Conservation (phyloP, 2,797 vertebrate genomes). For the Discoglossus pictus region DNA sequence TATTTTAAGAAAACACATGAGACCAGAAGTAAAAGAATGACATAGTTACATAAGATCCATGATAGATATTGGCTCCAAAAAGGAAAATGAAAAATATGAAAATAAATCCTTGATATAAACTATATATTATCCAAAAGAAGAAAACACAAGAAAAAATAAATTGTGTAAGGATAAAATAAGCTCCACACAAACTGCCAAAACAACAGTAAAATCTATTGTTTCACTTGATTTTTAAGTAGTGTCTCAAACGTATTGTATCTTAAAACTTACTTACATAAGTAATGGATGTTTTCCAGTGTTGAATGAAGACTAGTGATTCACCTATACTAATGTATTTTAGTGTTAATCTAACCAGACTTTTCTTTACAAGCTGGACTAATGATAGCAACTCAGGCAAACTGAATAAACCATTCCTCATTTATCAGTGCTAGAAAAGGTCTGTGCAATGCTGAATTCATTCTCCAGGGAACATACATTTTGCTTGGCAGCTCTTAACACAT, state of each 20-base stretch:
- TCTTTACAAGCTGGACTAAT: constrained; percentile 1
- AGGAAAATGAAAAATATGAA: too few relatives aligned
- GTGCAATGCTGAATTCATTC: constrained; percentile 8
- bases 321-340: not conserved
- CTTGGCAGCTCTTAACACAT: constrained; percentile 4
- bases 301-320: not conserved
- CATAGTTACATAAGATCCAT: too few relatives aligned
- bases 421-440: constrained; percentile 11
- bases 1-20: too few relatives aligned
- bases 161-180: too few relatives aligned
- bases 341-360: not conserved
- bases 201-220: not conserved
- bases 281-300: not conserved
- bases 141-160: too few relatives aligned
- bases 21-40: too few relatives aligned
- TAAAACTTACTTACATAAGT: not conserved
- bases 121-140: too few relatives aligned
- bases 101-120: too few relatives aligned
- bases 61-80: too few relatives aligned
- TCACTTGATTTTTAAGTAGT: not conserved
- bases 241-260: constrained; percentile 1
- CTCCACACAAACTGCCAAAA: not conserved
- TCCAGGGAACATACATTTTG: not conserved
- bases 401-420: constrained; percentile 14
- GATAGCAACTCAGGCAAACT: constrained; percentile 8